Conservation (phyloP, 2,888 invertebrate species). For the Drosophila peninsularis region DNA sequence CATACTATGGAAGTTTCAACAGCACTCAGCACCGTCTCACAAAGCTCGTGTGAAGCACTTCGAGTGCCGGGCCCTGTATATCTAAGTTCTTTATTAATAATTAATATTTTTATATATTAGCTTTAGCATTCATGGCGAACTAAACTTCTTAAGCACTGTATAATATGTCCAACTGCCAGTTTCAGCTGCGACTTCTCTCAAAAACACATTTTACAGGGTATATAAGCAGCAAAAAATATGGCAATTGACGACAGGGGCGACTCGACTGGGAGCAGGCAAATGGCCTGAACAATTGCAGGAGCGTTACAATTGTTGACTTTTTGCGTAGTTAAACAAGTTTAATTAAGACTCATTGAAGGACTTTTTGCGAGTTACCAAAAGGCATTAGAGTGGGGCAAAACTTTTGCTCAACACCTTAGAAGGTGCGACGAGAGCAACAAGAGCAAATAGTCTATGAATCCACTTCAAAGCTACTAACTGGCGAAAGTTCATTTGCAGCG, state of each 20-base stretch:
- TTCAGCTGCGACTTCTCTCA: background rate
- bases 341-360: slow-evolving; percentile 66
- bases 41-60: too few relatives aligned
- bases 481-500: slow-evolving; percentile 51
- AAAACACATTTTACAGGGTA: background rate
- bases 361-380: slow-evolving; percentile 2
- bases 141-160: too few relatives aligned
- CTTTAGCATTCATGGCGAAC: too few relatives aligned
- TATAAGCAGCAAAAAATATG: background rate
- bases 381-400: slow-evolving; percentile 15
- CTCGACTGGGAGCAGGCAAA: slow-evolving; percentile 1
- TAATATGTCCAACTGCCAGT: background rate
- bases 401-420: slow-evolving; percentile 45
- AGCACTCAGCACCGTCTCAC: too few relatives aligned
- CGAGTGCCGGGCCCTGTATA: too few relatives aligned
- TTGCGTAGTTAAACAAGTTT: slow-evolving; percentile 64
- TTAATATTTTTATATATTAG: too few relatives aligned
- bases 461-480: slow-evolving; percentile 7
- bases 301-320: slow-evolving; percentile 59
- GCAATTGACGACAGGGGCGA: slow-evolving; percentile 19
- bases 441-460: slow-evolving; percentile 34
- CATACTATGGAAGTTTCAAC: too few relatives aligned
- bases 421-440: slow-evolving; percentile 22
- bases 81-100: too few relatives aligned
- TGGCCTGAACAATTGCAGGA: background rate